Base-by-base conservation (phyloP, 2,888 invertebrate genomes). In the Leptothorax acervorum region DNA sequence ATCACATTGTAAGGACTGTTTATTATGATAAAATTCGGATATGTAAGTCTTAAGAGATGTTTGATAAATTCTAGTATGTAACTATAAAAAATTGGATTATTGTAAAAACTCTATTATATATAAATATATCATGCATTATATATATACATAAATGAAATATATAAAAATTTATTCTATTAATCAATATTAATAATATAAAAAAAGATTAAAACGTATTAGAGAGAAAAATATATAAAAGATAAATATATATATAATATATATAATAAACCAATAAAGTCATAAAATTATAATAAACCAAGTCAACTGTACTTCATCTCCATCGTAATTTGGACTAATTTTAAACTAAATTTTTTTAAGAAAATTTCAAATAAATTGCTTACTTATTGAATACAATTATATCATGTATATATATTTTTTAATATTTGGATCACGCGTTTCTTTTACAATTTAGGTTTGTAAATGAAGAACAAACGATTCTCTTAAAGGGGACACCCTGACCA, bases 401-500 rank as follows among this genome's bases (percentile, higher is more conserved):
- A 12, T 8, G 9, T n/a, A 18, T 45, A 42, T 28, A 15, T 3
- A 23, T 23, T 71, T 39, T 23, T 39, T 4, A 15, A 35, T 39
- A 23, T 35, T 71, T 39, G 15, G 5, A 23, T 73, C 15, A 51
- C 51, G 8, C 18, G 5, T 45, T 60, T 42, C 12, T 35, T 53
- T 39, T 18, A 18, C 45, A 42, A 53, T 28, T 42, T 42, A 42
- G n/a, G 53, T 53, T 55, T 45, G 42, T 55, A 66, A 66, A 18
- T 66, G 15, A 66, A 66, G 28, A 45, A 45, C 45, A 66, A 28
- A 78, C 70, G 60, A 71, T 51, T 28, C 76, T 63, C 48, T 85
- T 79, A 89, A 81, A 88, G 73, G 73, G 83, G 82, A 85, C 85
- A 84, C 76, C 83, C 65, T 81, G 85, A 83, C 85, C 88, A 87